A percentile compares a stretch with the other conserved stretches of the same genome.
phyloP scores from a whole-genome alignment of 2,888 invertebrate species.

The Sepioteuthis lessoniana region DNA sequence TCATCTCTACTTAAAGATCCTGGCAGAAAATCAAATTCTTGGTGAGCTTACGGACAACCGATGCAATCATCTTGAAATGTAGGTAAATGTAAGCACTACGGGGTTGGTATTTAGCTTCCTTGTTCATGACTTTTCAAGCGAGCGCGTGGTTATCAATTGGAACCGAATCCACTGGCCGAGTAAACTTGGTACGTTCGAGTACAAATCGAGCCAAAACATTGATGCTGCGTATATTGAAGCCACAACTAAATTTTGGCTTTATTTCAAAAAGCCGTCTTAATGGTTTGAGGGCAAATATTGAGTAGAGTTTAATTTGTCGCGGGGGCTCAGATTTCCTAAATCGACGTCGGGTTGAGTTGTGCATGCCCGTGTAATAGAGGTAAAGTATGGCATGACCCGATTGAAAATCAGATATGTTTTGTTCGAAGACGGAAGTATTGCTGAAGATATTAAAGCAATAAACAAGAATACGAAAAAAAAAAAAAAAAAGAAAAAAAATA shows the following conservation, averaged over 20 bases:
- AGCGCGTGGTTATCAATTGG: background rate
- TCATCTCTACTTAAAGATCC: background rate
- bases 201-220: background rate
- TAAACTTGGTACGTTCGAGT: background rate
- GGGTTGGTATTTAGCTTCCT: background rate
- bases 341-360: background rate
- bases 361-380: background rate
- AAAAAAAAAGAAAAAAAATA: too few relatives aligned
- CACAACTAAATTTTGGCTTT: background rate
- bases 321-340: background rate
- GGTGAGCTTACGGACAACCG: background rate
- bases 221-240: background rate
- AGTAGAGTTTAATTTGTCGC: background rate
- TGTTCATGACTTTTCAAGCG: background rate
- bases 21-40: background rate
- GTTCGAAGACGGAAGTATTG: background rate
- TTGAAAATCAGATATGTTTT: too few relatives aligned
- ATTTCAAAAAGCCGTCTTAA: background rate
- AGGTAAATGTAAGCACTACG: background rate
- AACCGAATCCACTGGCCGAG: background rate
- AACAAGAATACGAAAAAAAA: too few relatives aligned
- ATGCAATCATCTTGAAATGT: background rate
- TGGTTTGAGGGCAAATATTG: background rate
- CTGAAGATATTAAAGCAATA: background rate
- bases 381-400: background rate